phyloP scores from a whole-genome alignment of 2,113 vertebrate genomes.

The Tragulus kanchil region DNA sequence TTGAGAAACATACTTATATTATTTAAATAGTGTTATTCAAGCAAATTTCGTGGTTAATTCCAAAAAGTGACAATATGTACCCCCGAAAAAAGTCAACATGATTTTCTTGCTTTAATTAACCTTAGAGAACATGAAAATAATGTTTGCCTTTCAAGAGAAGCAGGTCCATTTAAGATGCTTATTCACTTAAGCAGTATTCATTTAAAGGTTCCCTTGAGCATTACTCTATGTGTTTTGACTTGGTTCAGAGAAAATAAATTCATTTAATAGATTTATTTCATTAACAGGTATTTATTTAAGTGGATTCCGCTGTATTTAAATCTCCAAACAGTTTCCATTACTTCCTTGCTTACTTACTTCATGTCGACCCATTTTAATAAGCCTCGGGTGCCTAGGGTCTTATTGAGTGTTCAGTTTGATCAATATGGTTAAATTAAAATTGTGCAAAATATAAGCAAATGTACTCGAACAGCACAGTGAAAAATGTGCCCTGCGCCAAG shows the following conservation, averaged over 20 bases:
- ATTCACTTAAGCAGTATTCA: slow-evolving; percentile 73
- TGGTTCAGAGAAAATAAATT: slow-evolving; percentile 87
- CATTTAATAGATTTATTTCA: slow-evolving; percentile 90
- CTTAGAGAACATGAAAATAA: slow-evolving; percentile 36
- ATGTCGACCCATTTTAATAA: slow-evolving; percentile 93
- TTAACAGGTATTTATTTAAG: slow-evolving; percentile 92
- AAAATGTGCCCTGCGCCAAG: slow-evolving; percentile 86
- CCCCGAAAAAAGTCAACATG: slow-evolving; percentile 52
- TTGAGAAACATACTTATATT: slow-evolving; percentile 60
- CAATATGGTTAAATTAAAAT: slow-evolving; percentile 92
- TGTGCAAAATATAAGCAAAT: slow-evolving; percentile 92
- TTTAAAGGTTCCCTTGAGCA: slow-evolving; percentile 79
- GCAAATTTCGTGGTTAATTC: slow-evolving; percentile 57
- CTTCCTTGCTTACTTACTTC: slow-evolving; percentile 89
- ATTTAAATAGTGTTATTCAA: slow-evolving; percentile 67
- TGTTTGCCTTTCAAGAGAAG: slow-evolving; percentile 63
- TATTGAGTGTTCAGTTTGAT: slow-evolving; percentile 91
- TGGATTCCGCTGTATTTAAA: slow-evolving; percentile 88
- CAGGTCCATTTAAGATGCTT: slow-evolving; percentile 72
- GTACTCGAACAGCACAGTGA: slow-evolving; percentile 90
- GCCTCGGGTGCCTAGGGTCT: slow-evolving; percentile 90
- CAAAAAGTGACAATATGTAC: slow-evolving; percentile 60
- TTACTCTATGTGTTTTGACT: slow-evolving; percentile 83
- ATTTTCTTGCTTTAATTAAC: slow-evolving; percentile 77
- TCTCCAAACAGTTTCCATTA: slow-evolving; percentile 89